phyloP scores from a whole-genome alignment of 92 coral and sea anemone species.

The Porites lobata region DNA sequence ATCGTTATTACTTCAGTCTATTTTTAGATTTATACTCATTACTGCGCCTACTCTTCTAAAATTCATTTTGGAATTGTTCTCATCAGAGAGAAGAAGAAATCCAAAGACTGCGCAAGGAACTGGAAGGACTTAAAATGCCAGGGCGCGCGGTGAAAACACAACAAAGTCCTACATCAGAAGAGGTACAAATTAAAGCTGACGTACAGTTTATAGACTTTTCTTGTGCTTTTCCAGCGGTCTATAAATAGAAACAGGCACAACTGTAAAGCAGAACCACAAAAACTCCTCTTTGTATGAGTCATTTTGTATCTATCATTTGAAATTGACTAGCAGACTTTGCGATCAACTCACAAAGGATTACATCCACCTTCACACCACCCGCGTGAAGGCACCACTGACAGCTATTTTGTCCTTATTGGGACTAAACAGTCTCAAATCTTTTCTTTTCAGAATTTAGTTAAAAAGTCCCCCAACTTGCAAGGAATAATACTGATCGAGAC shows the following conservation, averaged over 20 bases:
- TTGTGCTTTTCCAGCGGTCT: too few relatives aligned
- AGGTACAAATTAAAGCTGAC: background rate
- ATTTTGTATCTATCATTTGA: too few relatives aligned
- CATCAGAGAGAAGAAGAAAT: conserved; percentile 49
- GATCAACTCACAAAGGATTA: too few relatives aligned
- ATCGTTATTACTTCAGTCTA: too few relatives aligned
- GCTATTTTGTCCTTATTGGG: too few relatives aligned
- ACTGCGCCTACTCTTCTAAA: background rate
- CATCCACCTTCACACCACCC: too few relatives aligned
- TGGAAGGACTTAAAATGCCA: background rate
- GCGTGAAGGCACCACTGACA: too few relatives aligned
- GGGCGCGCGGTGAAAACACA: background rate
- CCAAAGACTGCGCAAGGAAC: conserved; percentile 18
- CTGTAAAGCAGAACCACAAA: too few relatives aligned
- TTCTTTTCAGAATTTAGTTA: background rate
- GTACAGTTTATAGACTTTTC: too few relatives aligned
- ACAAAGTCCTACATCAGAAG: background rate
- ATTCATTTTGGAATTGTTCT: background rate
- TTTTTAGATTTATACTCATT: background rate
- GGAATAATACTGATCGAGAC: conserved; percentile 25
- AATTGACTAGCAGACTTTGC: too few relatives aligned
- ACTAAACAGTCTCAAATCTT: background rate
- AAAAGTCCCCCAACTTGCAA: conserved; percentile 4
- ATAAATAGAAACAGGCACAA: too few relatives aligned
- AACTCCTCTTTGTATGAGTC: too few relatives aligned